Conservation (phyloP, 2,113 vertebrate species). For the Misgurnus anguillicaudatus region DNA sequence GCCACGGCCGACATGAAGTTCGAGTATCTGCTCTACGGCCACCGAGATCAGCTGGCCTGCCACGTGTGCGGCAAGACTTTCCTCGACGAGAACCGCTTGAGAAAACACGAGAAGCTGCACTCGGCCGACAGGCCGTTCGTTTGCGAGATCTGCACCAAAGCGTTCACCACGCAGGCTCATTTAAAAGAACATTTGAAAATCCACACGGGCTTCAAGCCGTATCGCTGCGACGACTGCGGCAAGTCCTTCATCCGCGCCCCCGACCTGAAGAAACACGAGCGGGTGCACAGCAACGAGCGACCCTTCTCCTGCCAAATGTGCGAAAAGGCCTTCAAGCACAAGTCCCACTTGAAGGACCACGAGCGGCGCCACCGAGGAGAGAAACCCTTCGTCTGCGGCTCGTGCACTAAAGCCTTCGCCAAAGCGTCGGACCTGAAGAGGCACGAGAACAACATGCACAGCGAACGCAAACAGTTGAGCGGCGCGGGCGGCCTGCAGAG, state of each 20-base stretch:
- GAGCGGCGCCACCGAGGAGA: slow-evolving; percentile 95
- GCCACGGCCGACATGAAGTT: slow-evolving; percentile 93
- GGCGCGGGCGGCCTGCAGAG: slow-evolving; percentile 83
- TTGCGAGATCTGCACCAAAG: slow-evolving; percentile 97
- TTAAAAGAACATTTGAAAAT: slow-evolving; percentile 98
- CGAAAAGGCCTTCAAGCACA: slow-evolving; percentile 99
- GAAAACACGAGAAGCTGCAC: slow-evolving; percentile 93
- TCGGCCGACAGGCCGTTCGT: slow-evolving; percentile 94
- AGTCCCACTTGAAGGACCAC: slow-evolving; percentile 98
- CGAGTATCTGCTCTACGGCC: slow-evolving; percentile 94
- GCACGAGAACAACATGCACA: slow-evolving; percentile 99
- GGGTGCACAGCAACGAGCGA: slow-evolving; percentile 96
- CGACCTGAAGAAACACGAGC: slow-evolving; percentile 94
- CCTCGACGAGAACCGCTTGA: slow-evolving; percentile 86
- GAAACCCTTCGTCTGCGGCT: slow-evolving; percentile 95
- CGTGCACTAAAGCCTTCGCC: slow-evolving; percentile 97
- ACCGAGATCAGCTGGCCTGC: slow-evolving; percentile 92
- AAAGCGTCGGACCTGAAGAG: slow-evolving; percentile 98
- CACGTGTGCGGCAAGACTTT: slow-evolving; percentile 90
- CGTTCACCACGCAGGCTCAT: slow-evolving; percentile 96
- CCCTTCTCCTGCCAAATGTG: slow-evolving; percentile 97
- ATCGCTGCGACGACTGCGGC: slow-evolving; percentile 95
- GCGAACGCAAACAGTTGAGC: slow-evolving; percentile 92
- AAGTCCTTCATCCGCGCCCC: slow-evolving; percentile 97
- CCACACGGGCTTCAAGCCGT: slow-evolving; percentile 96